These are phyloP conservation scores for Toxostoma redivivum DNA, from an alignment of 2,113 vertebrate genomes.

Conservation along the genomic window DNA sequence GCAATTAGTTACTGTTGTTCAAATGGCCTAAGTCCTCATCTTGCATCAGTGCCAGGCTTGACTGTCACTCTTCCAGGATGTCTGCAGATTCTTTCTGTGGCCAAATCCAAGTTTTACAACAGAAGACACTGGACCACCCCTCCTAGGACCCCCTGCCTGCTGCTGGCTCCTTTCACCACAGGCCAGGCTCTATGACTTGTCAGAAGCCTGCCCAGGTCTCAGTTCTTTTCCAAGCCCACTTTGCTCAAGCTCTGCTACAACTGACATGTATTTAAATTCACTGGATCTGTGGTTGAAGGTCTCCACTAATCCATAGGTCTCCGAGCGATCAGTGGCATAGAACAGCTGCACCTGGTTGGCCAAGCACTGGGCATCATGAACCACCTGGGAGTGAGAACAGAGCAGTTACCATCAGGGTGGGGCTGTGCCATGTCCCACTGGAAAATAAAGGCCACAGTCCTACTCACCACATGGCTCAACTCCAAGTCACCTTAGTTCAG, in stretches of 20 bases:
- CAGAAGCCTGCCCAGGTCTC: conserved; percentile 46
- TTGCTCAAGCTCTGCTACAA: conserved; percentile 90
- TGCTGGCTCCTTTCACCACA: background rate
- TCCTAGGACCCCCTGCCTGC: background rate
- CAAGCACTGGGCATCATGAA: conserved; percentile 91
- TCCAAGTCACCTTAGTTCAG: background rate
- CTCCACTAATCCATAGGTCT: conserved; percentile 85
- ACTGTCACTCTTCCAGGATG: background rate
- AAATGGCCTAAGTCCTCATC: background rate
- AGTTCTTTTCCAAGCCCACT: conserved; percentile 75
- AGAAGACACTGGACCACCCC: background rate
- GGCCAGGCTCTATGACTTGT: conserved; percentile 32
- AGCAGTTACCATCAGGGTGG: background rate
- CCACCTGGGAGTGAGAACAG: conserved; percentile 71
- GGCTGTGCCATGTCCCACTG: background rate
- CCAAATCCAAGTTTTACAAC: background rate
- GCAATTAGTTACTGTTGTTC: background rate
- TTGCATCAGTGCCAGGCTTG: background rate
- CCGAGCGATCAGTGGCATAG: conserved; percentile 80
- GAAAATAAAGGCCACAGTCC: background rate
- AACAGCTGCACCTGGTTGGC: conserved; percentile 96
- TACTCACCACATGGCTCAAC: background rate
- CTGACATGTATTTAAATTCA: conserved; percentile 91
- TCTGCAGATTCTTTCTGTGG: background rate
- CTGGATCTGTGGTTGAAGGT: conserved; percentile 86